phyloP scores from a whole-genome alignment of 92 coral and sea anemone species.

The Porites divaricata region DNA sequence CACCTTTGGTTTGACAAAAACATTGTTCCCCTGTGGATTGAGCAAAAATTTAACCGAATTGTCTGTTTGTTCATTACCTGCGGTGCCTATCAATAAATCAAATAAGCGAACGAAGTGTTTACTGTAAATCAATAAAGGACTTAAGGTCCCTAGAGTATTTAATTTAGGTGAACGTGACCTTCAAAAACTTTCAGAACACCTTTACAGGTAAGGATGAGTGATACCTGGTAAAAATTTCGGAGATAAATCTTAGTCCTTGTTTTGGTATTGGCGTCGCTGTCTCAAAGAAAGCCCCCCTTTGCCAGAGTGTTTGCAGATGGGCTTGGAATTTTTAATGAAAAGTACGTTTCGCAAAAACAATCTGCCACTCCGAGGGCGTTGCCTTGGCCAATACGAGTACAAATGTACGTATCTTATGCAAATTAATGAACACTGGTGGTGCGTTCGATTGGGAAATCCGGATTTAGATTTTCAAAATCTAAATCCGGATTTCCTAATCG shows the following conservation, averaged over 20 bases:
- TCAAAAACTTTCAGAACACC: not conserved
- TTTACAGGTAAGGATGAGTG: too few species aligned
- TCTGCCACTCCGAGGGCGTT: not conserved
- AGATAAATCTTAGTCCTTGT: not conserved
- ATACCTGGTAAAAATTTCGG: too few species aligned
- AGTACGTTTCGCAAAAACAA: not conserved
- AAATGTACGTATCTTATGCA: not conserved
- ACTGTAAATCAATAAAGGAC: not conserved
- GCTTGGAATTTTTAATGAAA: not conserved
- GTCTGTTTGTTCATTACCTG: not conserved
- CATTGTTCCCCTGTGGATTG: not conserved
- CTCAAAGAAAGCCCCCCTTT: not conserved
- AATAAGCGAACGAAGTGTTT: constrained; percentile 3
- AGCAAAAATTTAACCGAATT: not conserved
- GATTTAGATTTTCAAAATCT: too few species aligned
- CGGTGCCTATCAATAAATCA: not conserved
- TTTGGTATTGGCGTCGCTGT: not conserved
- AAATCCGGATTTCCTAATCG: too few species aligned
- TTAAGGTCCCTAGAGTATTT: constrained; percentile 25
- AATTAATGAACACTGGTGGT: not conserved
- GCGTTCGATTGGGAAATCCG: not conserved
- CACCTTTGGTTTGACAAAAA: not conserved
- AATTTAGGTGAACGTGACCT: not conserved
- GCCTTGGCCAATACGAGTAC: not conserved
- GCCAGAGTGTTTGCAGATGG: not conserved